Evolutionary conservation across 2,113 vertebrate genomes (phyloP).

Genomic region (Trogon surrucura): DNA sequence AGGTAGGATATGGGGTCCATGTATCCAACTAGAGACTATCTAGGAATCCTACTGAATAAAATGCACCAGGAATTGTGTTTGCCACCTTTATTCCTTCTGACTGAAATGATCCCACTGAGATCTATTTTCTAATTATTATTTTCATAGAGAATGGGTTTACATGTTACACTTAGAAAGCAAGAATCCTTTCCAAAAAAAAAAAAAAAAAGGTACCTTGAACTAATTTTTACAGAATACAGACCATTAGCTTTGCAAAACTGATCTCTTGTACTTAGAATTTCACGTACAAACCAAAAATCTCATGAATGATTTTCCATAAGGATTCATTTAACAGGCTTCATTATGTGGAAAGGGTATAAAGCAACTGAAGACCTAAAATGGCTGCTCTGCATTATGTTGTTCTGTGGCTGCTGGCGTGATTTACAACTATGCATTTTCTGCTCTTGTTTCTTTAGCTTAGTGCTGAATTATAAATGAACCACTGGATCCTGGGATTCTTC

Average conservation of each 20-base stretch:
- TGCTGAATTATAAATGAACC: conserved; percentile 66
- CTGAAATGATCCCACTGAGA: neutral
- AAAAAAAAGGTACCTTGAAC: conserved; percentile 17
- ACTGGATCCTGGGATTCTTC: conserved; percentile 22
- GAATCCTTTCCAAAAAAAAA: neutral
- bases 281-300: conserved; percentile 1
- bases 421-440: conserved; percentile 37
- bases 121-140: neutral
- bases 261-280: conserved; percentile 30
- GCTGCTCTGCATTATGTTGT: neutral
- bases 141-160: neutral
- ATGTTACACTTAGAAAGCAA: conserved; percentile 54
- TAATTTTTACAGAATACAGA: conserved; percentile 32
- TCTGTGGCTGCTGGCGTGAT: neutral
- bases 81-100: neutral
- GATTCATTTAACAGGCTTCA: neutral
- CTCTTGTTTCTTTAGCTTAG: conserved; percentile 51
- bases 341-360: neutral
- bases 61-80: neutral
- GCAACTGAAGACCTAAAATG: neutral
- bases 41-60: neutral
- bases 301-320: conserved; percentile 50
- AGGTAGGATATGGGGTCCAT: neutral
- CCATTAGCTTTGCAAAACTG: neutral
- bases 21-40: neutral